Percentiles rank a stretch among this genome's conserved stretches.
Evolutionary conservation across 2,888 invertebrate species (phyloP).

Genomic region (Drosophila imparisetae): DNA sequence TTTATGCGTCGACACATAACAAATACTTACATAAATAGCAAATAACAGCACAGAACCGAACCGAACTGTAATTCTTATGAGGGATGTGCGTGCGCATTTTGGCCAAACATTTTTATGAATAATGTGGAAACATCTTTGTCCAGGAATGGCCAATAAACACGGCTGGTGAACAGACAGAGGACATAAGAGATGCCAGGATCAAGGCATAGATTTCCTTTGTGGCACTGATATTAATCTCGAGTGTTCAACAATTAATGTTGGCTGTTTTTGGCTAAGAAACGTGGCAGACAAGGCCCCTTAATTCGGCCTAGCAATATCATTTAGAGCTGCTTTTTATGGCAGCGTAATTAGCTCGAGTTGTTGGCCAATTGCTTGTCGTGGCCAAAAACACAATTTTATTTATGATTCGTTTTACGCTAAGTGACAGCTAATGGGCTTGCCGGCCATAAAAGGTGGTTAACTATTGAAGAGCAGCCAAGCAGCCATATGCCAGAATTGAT

Average conservation of each 20-base stretch:
- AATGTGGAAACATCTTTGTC: constrained; percentile 61
- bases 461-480: constrained; percentile 15
- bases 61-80: constrained; percentile 38
- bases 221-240: constrained; percentile 66
- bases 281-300: constrained; percentile 11
- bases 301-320: constrained; percentile 42
- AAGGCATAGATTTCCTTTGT: constrained; percentile 25
- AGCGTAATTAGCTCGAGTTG: constrained; percentile 59
- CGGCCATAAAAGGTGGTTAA: constrained; percentile 62
- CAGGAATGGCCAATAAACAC: constrained; percentile 71
- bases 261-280: constrained; percentile 25
- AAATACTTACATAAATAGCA: background rate
- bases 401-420: constrained; percentile 70
- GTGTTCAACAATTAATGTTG: constrained; percentile 69
- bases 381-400: constrained; percentile 47
- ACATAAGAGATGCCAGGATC: constrained; percentile 4
- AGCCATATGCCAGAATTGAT: constrained; percentile 56
- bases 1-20: constrained; percentile 10
- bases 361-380: constrained; percentile 40
- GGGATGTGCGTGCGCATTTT: constrained; percentile 45
- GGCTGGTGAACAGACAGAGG: constrained; percentile 21
- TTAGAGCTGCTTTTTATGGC: constrained; percentile 61
- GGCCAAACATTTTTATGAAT: constrained; percentile 70
- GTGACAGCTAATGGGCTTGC: constrained; percentile 68
- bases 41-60: background rate